Evolutionary conservation across 2,113 vertebrate genomes (phyloP).

Genomic region (Canis aureus): DNA sequence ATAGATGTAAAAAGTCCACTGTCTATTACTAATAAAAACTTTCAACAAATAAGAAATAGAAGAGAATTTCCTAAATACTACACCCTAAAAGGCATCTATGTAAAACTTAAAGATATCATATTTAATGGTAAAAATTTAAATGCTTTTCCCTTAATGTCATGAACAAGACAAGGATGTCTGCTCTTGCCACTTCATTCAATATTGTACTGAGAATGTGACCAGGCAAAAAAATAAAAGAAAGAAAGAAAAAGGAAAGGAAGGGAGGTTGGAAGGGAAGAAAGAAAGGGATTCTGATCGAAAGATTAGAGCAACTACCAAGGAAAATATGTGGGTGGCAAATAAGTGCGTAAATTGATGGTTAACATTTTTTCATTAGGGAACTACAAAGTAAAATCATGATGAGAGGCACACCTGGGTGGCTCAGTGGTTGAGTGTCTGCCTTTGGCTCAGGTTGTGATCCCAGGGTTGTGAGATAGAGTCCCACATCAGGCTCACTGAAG

Average conservation of each 20-base stretch:
- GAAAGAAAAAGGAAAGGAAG: neutral
- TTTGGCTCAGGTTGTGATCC: too few species aligned
- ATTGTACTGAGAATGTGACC: neutral
- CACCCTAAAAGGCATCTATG: neutral
- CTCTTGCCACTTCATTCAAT: neutral
- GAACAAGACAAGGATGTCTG: neutral
- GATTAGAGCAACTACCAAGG: neutral
- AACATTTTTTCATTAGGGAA: slow-evolving; percentile 12
- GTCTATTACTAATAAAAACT: neutral
- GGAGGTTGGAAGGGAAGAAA: neutral
- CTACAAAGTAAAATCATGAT: neutral
- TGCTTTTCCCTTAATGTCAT: neutral
- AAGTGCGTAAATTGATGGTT: neutral
- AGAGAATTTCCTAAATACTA: neutral
- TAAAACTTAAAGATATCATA: neutral
- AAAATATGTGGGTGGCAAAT: neutral
- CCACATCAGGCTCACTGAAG: too few species aligned
- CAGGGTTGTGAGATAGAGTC: too few species aligned
- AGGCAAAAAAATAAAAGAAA: neutral
- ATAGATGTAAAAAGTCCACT: neutral
- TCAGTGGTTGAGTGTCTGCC: too few species aligned
- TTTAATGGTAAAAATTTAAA: neutral
- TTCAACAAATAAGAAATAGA: neutral
- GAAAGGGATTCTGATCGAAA: neutral
- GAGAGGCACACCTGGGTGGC: too few species aligned